phyloP scores from a whole-genome alignment of 2,113 vertebrate genomes.

The Grus americana region DNA sequence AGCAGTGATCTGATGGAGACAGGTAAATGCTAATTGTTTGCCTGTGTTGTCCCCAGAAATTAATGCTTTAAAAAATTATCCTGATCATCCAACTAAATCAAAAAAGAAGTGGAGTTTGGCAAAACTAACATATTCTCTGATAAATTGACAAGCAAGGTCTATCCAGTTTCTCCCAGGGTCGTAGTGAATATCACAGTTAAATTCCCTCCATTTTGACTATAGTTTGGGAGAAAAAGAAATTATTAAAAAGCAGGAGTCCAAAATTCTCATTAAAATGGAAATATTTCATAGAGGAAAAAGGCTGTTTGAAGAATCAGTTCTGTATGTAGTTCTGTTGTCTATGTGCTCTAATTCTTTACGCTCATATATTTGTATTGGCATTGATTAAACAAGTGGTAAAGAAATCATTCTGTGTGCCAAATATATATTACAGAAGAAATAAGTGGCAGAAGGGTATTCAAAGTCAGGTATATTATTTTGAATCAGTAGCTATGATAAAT shows the following conservation, averaged over 20 bases:
- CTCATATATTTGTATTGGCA: not conserved
- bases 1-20: not conserved
- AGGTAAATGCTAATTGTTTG: slow-evolving; percentile 13
- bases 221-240: not conserved
- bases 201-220: not conserved
- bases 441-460: not conserved
- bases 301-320: not conserved
- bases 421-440: not conserved
- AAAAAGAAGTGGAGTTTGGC: not conserved
- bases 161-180: not conserved
- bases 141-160: slow-evolving; percentile 10
- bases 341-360: not conserved
- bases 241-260: not conserved
- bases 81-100: not conserved
- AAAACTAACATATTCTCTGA: not conserved
- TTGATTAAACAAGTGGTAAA: not conserved
- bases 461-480: not conserved
- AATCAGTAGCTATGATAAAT: not conserved
- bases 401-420: not conserved
- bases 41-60: not conserved
- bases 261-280: not conserved
- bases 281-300: not conserved
- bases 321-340: not conserved
- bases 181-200: slow-evolving; percentile 14
- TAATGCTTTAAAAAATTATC: not conserved